Evolutionary conservation across 2,888 invertebrate genomes (phyloP).

Genomic region (Polyommatus iphigenia): DNA sequence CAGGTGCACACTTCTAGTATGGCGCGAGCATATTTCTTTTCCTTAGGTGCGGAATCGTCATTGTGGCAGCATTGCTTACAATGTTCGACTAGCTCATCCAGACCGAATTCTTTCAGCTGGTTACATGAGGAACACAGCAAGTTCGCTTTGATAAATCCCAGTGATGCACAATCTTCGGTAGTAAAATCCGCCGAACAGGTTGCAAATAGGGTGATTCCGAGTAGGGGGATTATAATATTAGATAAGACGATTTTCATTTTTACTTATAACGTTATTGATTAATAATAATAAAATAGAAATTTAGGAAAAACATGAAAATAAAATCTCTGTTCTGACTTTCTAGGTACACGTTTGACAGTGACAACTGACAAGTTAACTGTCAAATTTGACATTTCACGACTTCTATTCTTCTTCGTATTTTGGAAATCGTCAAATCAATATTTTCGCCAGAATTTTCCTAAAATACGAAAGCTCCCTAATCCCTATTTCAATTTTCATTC

Average conservation of each 20-base stretch:
- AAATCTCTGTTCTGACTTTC: background rate
- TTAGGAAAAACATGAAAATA: background rate
- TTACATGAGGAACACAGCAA: conserved; percentile 94
- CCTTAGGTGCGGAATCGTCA: conserved; percentile 83
- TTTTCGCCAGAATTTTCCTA: too few relatives aligned
- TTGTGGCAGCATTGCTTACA: conserved; percentile 91
- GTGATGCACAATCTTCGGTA: conserved; percentile 89
- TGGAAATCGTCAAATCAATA: too few relatives aligned
- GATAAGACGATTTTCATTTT: background rate
- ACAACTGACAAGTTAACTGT: background rate
- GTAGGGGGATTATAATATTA: background rate
- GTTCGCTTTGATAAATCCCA: conserved; percentile 93
- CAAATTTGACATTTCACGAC: background rate
- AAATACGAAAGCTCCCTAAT: too few relatives aligned
- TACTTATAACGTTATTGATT: background rate
- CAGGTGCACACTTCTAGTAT: conserved; percentile 98
- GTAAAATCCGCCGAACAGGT: conserved; percentile 79
- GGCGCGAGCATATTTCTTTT: conserved; percentile 93
- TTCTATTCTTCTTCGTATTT: too few relatives aligned
- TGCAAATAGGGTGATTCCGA: conserved; percentile 33
- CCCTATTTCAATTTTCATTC: too few relatives aligned
- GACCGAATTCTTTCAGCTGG: conserved; percentile 87
- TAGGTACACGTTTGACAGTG: background rate
- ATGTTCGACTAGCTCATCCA: conserved; percentile 83
- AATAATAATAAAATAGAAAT: background rate